Percentiles rank a stretch among this genome's conserved stretches.
phyloP scores from a whole-genome alignment of 2,113 vertebrate species.

The Eptesicus fuscus region DNA sequence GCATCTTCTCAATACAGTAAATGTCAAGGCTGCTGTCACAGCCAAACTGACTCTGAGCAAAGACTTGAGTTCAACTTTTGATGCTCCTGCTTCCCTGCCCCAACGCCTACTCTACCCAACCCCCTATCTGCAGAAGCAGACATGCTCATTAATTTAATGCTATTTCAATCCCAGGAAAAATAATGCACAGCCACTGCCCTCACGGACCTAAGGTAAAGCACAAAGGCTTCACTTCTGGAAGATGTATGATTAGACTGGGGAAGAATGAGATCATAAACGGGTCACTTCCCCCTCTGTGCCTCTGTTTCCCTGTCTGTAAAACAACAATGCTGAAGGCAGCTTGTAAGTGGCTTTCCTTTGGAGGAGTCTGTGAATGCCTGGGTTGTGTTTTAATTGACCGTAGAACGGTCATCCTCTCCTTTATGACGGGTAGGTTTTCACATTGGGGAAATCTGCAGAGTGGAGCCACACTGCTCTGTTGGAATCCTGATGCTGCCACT shows the following conservation, averaged over 20 bases:
- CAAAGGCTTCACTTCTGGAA: background rate
- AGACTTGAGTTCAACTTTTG: background rate
- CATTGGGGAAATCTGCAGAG: background rate
- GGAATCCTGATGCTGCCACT: background rate
- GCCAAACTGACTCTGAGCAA: background rate
- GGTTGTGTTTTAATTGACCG: background rate
- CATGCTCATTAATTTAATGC: background rate
- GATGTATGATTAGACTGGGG: accelerated
- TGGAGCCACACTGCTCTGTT: background rate
- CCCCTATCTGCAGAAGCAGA: background rate
- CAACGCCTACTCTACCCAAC: background rate
- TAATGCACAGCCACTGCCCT: background rate
- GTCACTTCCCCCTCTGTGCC: background rate
- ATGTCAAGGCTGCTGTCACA: background rate
- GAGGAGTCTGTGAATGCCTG: background rate
- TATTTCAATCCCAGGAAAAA: background rate
- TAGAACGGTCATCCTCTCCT: background rate
- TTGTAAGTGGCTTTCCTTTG: background rate
- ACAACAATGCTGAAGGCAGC: background rate
- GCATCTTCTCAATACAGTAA: background rate
- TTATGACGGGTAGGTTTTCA: background rate
- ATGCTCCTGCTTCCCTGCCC: background rate
- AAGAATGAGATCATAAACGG: background rate
- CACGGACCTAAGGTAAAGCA: background rate
- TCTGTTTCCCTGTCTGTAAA: background rate